Evolutionary conservation across 2,888 invertebrate genomes (phyloP).

Genomic region (Drosophila setosimentum): DNA sequence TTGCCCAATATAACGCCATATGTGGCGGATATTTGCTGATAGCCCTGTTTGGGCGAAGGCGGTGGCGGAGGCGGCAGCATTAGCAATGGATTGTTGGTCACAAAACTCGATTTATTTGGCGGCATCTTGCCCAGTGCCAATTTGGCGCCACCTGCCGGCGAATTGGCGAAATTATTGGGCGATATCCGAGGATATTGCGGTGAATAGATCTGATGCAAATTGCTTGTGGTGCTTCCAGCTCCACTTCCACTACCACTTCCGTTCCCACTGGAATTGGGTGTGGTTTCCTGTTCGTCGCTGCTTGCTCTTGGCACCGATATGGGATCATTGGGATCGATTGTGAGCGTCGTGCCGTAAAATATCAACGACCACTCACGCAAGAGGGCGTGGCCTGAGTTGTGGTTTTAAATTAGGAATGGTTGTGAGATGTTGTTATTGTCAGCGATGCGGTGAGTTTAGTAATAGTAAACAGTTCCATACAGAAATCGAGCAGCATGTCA

Average conservation of each 20-base stretch:
- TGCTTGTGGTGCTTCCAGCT: constrained; percentile 75
- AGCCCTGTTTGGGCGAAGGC: constrained; percentile 70
- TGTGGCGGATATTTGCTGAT: constrained; percentile 83
- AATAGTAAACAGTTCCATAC: constrained; percentile 50
- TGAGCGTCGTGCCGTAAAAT: constrained; percentile 93
- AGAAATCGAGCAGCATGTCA: constrained; percentile 77
- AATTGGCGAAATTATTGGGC: constrained; percentile 79
- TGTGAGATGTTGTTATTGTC: background rate
- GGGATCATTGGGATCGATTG: constrained; percentile 88
- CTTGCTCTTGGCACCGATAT: constrained; percentile 85
- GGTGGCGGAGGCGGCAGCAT: constrained; percentile 42
- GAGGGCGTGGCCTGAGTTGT: constrained; percentile 90
- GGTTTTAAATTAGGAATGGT: background rate
- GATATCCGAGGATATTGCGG: constrained; percentile 83
- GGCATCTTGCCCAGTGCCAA: constrained; percentile 68
- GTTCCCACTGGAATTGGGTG: constrained; percentile 77
- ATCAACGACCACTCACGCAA: constrained; percentile 97
- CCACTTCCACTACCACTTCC: constrained; percentile 50
- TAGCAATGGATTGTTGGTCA: constrained; percentile 72
- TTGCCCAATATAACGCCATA: constrained; percentile 80
- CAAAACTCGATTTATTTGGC: constrained; percentile 75
- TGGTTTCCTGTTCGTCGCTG: constrained; percentile 79
- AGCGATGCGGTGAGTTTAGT: constrained; percentile 24
- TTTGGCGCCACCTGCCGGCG: constrained; percentile 58
- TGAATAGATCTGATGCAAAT: constrained; percentile 83